phyloP scores from a whole-genome alignment of 2,888 invertebrate genomes.

The Halictus quadricinctus region DNA sequence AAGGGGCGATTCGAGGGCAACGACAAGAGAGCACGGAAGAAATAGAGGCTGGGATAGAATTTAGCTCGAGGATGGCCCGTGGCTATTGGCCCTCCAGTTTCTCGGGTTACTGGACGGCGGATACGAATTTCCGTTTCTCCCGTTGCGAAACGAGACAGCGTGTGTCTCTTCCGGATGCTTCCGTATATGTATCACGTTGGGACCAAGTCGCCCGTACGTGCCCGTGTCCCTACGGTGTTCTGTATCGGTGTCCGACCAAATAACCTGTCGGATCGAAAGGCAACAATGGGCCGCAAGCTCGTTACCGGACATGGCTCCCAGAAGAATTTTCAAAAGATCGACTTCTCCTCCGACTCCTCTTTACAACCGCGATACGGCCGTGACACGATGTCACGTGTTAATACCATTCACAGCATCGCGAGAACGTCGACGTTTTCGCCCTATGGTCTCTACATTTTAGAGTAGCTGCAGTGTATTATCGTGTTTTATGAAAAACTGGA shows the following conservation, averaged over 20 bases:
- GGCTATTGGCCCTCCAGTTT: slow-evolving; percentile 55
- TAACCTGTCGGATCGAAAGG: slow-evolving; percentile 56
- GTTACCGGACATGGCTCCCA: background rate
- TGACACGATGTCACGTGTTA: background rate
- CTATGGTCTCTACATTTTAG: background rate
- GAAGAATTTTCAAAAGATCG: background rate
- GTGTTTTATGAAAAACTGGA: background rate
- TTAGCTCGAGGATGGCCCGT: slow-evolving; percentile 53
- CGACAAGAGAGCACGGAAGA: slow-evolving; percentile 19
- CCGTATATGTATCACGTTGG: slow-evolving; percentile 7
- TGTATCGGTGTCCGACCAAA: slow-evolving; percentile 43
- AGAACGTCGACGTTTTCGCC: background rate
- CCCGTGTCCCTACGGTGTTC: background rate
- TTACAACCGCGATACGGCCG: background rate
- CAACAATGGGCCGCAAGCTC: slow-evolving; percentile 40
- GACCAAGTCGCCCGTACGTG: background rate
- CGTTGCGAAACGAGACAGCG: slow-evolving; percentile 51
- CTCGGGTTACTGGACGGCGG: slow-evolving; percentile 56
- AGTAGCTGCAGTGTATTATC: background rate
- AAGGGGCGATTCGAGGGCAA: background rate
- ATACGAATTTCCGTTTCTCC: slow-evolving; percentile 65
- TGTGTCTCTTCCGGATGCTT: slow-evolving; percentile 46
- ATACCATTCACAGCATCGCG: background rate
- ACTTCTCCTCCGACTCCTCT: background rate
- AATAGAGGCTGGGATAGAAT: slow-evolving; percentile 52